Base-by-base conservation (phyloP, 2,888 invertebrate genomes). In the Drosophila neutralis region DNA sequence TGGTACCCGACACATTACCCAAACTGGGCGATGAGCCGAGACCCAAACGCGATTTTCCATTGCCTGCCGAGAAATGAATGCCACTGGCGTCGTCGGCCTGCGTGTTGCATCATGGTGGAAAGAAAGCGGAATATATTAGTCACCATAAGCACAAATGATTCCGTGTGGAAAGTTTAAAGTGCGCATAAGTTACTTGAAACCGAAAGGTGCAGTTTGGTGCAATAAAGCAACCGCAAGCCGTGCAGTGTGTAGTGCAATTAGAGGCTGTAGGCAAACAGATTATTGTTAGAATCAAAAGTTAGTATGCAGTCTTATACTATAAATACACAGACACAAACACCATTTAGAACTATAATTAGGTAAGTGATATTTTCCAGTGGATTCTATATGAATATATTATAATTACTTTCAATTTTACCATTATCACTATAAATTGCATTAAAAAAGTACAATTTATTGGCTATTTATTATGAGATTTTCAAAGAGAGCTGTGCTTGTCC, bases 61-160 rank as follows among this genome's bases (percentile, higher is more conserved):
- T 94, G 31, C 94, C 94, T 3, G 95, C 96, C 15, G 95, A 95
- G 91, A 96, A 96, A 87, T 96, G 96, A 75, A 96, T 96, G 21
- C 96, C 96, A 45, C 96, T 96, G 18, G 94, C 94, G 89, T 96
- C 96, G 81, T 96, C 96, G 73, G 94, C 95, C 94, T 95, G 63
- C 2, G 8, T 13, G 29, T 5, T n/a, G 10, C 49, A 51, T 40
- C 27, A 36, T 36, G 18, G 5, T 18, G 40, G 40, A 8, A n/a
- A 36, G 45, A 27, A 56, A 33, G 42, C 35, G 24, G 35, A 31
- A 10, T 31, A 61, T 0, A 45, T 71, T 65, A 80, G 42, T 65
- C 3, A 33, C 15, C 7, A 4, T 15, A 5, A n/a, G 48, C 49
- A 31, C 10, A n/a, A 38, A 40, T 4, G 2, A 15, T 11, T 11